Evolutionary conservation across 2,113 vertebrate species (phyloP), one percentile per base, ranked within the genome.

Genomic region (Prunella himalayana): DNA sequence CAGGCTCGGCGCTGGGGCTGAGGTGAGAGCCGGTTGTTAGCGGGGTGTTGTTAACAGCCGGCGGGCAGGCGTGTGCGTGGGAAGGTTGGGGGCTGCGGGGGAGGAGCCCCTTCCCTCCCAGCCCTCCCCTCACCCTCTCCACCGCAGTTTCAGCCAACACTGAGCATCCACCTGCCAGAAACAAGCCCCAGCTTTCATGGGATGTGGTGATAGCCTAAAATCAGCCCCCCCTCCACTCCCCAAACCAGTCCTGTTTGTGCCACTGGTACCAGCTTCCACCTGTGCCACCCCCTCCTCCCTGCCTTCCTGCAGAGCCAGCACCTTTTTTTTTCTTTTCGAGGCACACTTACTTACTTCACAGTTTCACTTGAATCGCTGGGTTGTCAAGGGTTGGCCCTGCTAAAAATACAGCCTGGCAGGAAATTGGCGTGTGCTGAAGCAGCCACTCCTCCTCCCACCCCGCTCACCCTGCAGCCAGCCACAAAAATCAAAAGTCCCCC

Each of bases 11-110:
- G 61, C 39, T 3, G 9, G 85, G 75, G 66, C 4, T 1, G 82
- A 94, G 96, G 96, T 92, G 96, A 11, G 94, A 92, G 95, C 47
- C 21, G 85, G 95, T 87, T 97, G 94, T 97, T 97, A 92, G 90
- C 96, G 4, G 53, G 78, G 44, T 31, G 94, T 16, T 96, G 96
- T 72, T 92, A 97, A 97, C 87, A 94, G 87, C 90, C 85, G 12
- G 78, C 20, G 0, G 95, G 21, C 95, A 76, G 96, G 95, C 87
- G 84, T 71, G 33, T 75, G 90, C 90, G 92, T 97, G 96, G 96
- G 96, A 97, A 97, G 90, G 11, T 77, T 61, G 91, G 82, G 66
- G 88, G 65, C 94, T 78, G 78, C 6, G 0, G 30, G 57, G 65
- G 42, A n/a, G 25, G 41, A 53, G 42, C 57, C 66, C 85, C 47